These are phyloP conservation scores for Agrochola lychnidis DNA, from an alignment of 2,888 invertebrate genomes.

Conservation along the genomic window DNA sequence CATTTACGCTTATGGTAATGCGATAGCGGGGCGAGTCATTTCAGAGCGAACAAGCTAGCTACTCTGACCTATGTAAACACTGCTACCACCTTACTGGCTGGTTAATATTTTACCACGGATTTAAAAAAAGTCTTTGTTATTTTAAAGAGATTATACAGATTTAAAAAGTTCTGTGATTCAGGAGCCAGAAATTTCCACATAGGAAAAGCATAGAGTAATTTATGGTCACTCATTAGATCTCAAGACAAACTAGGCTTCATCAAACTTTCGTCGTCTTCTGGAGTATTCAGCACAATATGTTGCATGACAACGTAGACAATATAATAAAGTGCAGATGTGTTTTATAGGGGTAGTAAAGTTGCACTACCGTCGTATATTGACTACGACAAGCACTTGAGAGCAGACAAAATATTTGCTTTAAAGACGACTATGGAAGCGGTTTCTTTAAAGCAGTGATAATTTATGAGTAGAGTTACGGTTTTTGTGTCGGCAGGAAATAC, in stretches of 20 bases:
- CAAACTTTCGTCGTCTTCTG: conserved; percentile 1
- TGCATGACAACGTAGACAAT: conserved; percentile 21
- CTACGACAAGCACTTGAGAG: conserved; percentile 22
- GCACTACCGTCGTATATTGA: conserved; percentile 25
- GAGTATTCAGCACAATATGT: conserved; percentile 28
- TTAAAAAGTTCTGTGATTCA: background rate
- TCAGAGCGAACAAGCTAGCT: no score
- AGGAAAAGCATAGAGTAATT: background rate
- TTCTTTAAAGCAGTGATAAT: conserved; percentile 10
- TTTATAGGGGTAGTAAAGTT: conserved; percentile 52
- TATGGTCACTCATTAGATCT: background rate
- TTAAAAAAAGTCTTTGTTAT: background rate
- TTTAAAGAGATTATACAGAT: background rate
- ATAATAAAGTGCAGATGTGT: conserved; percentile 52
- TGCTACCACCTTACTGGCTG: background rate
- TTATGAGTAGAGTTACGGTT: background rate
- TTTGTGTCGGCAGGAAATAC: background rate
- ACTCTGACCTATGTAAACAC: background rate
- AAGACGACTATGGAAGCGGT: conserved; percentile 5
- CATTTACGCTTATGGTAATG: no score
- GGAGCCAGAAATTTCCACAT: background rate
- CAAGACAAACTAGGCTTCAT: conserved; percentile 9
- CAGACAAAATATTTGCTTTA: conserved; percentile 36
- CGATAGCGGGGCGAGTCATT: no score
- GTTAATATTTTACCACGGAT: background rate